A percentile compares a stretch with the other conserved stretches of the same genome.
Conservation (phyloP, 2,797 vertebrate genomes). For the Gallinago stenura region DNA sequence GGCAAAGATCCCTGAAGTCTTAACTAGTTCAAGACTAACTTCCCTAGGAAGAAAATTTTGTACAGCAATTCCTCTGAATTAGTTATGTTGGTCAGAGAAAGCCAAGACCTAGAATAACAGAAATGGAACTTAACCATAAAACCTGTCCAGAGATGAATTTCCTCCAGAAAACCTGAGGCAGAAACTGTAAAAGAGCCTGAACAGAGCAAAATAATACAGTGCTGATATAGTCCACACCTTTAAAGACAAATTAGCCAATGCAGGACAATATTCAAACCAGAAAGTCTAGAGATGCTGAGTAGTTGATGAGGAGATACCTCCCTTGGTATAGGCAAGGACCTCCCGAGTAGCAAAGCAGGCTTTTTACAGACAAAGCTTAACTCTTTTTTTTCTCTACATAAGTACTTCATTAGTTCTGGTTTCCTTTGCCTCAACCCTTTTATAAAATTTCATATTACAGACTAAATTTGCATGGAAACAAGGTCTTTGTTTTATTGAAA, state of each 20-base stretch:
- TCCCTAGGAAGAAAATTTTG: background rate
- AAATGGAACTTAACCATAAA: background rate
- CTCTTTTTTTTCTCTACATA: background rate
- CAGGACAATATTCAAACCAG: background rate
- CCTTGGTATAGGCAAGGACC: background rate
- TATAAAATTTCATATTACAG: background rate
- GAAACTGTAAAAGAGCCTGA: background rate
- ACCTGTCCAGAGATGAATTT: background rate
- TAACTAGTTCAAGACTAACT: background rate
- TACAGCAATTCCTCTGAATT: rapidly evolving
- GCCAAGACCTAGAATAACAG: background rate
- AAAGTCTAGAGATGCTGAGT: background rate
- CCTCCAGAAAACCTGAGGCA: background rate
- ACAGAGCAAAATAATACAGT: background rate
- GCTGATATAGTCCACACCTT: background rate
- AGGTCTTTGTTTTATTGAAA: background rate
- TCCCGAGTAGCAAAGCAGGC: background rate
- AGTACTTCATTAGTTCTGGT: background rate
- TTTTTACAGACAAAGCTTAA: background rate
- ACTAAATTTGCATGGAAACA: background rate
- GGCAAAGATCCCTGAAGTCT: background rate
- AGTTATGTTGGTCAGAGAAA: background rate
- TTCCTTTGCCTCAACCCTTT: background rate
- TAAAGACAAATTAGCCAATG: background rate
- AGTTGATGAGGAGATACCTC: background rate